phyloP scores from a whole-genome alignment of 2,113 vertebrate species.

The Oryzias woworae region DNA sequence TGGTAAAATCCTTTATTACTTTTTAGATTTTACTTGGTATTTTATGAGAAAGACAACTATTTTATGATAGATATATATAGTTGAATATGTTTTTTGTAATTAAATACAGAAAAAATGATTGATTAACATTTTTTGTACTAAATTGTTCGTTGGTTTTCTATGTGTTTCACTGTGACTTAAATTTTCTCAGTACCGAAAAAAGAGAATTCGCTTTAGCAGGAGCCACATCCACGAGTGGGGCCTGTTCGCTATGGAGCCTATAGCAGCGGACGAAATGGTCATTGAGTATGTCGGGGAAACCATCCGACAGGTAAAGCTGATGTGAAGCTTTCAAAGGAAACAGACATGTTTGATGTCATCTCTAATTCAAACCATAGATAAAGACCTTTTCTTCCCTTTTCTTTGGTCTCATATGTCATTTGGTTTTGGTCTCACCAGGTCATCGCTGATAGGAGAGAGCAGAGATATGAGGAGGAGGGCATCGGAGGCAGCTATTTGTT shows the following conservation, averaged over 20 bases:
- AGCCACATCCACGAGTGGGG: slow-evolving; percentile 99
- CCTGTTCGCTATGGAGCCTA: slow-evolving; percentile 96
- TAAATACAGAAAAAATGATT: no score
- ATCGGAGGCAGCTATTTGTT: slow-evolving; percentile 99
- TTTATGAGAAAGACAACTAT: no score
- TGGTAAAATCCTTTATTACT: no score
- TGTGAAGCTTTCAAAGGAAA: not conserved
- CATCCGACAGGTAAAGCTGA: slow-evolving; percentile 88
- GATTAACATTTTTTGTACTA: not conserved
- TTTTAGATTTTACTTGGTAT: no score
- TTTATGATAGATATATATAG: no score
- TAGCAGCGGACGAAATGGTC: slow-evolving; percentile 97
- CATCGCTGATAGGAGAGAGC: slow-evolving; percentile 96
- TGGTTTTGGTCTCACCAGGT: slow-evolving; percentile 74
- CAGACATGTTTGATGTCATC: slow-evolving; percentile 5
- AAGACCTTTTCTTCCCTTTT: no score
- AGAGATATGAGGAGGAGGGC: slow-evolving; percentile 91
- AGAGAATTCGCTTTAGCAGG: slow-evolving; percentile 91
- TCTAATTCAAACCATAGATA: no score
- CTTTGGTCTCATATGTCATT: not conserved
- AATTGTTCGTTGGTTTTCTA: not conserved
- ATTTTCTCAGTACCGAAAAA: slow-evolving; percentile 89
- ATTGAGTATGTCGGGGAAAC: slow-evolving; percentile 97
- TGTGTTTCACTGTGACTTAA: not conserved
- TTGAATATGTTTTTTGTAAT: no score